phyloP scores from a whole-genome alignment of 2,888 invertebrate genomes.

The Diadromus collaris region DNA sequence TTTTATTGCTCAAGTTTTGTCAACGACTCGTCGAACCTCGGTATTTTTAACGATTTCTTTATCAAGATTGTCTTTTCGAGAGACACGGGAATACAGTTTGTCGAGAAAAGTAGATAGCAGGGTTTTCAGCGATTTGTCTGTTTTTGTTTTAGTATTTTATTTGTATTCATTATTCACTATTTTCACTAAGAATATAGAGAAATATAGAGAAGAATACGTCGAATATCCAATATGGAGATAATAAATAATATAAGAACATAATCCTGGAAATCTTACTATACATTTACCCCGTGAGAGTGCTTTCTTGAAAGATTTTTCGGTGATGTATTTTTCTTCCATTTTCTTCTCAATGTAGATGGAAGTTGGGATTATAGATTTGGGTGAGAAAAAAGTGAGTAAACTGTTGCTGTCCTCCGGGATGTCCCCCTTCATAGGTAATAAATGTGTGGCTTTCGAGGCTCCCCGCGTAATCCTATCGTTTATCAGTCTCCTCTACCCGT shows the following conservation, averaged over 20 bases:
- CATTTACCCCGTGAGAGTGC: not conserved
- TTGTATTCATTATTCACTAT: not conserved
- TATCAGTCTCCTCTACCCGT: conserved; percentile 27
- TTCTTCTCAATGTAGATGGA: not conserved
- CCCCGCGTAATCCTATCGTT: conserved; percentile 45
- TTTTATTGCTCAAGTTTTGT: not conserved
- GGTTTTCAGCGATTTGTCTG: not conserved
- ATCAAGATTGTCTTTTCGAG: not conserved
- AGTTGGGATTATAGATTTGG: not conserved
- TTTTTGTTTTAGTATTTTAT: not conserved
- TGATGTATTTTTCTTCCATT: not conserved
- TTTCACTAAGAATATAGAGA: not conserved
- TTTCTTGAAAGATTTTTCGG: not conserved
- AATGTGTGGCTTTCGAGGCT: conserved; percentile 40
- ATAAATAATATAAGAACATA: no score
- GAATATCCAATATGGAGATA: no score
- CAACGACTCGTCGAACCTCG: no score
- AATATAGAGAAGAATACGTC: no score
- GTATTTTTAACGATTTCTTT: no score
- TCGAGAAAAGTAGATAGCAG: not conserved
- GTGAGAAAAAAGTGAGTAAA: not conserved
- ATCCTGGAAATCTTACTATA: not conserved
- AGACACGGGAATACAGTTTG: not conserved
- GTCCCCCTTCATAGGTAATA: conserved; percentile 27
- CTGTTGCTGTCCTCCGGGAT: not conserved